A percentile compares a stretch with the other conserved stretches of the same genome.
These are phyloP conservation scores for Rafetus swinhoei DNA, from an alignment of 2,113 vertebrate genomes.

Conservation along the genomic window DNA sequence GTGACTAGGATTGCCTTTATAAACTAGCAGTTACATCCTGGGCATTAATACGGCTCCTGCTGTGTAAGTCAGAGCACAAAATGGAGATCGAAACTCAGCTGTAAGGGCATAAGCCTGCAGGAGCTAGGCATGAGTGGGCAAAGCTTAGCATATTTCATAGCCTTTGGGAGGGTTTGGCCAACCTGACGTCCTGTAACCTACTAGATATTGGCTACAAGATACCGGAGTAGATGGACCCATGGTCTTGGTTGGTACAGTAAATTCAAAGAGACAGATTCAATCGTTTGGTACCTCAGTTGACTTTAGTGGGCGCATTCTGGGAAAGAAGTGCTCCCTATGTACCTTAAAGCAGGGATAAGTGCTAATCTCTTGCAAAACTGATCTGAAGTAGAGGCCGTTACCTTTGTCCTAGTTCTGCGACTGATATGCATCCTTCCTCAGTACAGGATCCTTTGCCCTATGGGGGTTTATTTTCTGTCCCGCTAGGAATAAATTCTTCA, in stretches of 20 bases:
- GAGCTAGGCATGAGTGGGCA: not conserved
- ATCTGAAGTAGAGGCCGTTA: not conserved
- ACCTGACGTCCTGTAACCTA: not conserved
- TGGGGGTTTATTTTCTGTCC: slow-evolving; percentile 15
- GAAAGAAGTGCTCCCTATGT: not conserved
- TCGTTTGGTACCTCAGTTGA: not conserved
- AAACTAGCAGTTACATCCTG: not conserved
- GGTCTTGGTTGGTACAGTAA: not conserved
- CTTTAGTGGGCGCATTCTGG: not conserved
- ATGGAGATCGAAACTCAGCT: slow-evolving; percentile 1
- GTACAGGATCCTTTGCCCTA: slow-evolving; percentile 1
- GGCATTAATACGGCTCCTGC: not conserved
- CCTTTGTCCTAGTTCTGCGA: not conserved
- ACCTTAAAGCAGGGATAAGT: not conserved
- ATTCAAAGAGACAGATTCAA: not conserved
- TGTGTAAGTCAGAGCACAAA: not conserved
- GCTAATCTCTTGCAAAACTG: not conserved
- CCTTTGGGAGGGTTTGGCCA: not conserved
- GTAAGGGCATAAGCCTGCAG: not conserved
- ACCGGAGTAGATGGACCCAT: not conserved
- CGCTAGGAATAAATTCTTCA: not conserved
- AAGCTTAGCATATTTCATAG: not conserved
- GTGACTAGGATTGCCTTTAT: not conserved
- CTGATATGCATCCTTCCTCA: not conserved
- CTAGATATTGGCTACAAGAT: not conserved